These are phyloP conservation scores for Drosophila greeni DNA, from an alignment of 2,888 invertebrate genomes.

Conservation along the genomic window DNA sequence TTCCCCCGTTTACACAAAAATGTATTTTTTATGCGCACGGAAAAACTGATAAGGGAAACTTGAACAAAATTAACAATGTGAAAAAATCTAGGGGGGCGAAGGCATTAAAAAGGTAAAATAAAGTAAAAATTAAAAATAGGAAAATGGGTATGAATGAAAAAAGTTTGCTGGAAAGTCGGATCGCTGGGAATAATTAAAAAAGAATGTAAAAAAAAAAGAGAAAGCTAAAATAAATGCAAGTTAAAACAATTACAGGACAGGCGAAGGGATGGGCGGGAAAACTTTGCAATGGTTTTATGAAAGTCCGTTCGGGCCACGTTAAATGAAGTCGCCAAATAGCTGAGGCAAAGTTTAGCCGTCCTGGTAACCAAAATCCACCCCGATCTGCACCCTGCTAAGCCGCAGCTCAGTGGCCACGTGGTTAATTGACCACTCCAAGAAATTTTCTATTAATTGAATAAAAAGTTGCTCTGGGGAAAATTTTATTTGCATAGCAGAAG, in stretches of 20 bases:
- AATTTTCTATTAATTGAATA: conserved; percentile 58
- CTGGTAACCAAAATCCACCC: not conserved
- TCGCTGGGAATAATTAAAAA: conserved; percentile 19
- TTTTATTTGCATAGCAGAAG: conserved; percentile 20
- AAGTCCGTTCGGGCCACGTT: conserved; percentile 34
- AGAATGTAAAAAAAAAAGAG: conserved; percentile 11
- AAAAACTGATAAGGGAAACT: conserved; percentile 60
- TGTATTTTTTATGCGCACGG: conserved; percentile 29
- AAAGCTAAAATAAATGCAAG: conserved; percentile 69
- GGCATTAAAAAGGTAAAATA: conserved; percentile 17
- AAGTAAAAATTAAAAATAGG: conserved; percentile 35
- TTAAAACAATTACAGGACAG: conserved; percentile 70
- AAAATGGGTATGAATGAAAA: conserved; percentile 53
- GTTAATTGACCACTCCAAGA: conserved; percentile 61
- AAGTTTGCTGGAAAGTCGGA: conserved; percentile 58
- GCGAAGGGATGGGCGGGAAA: conserved; percentile 42
- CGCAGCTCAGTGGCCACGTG: conserved; percentile 28
- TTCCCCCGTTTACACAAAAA: conserved; percentile 28
- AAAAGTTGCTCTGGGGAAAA: conserved; percentile 44
- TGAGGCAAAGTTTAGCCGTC: conserved; percentile 49
- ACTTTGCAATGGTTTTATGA: conserved; percentile 47
- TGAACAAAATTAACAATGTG: conserved; percentile 67
- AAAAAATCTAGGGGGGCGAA: conserved; percentile 8
- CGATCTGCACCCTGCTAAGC: not conserved
- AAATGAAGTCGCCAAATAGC: conserved; percentile 61